Conservation (phyloP, 2,797 vertebrate species). For the Pantherophis alleghaniensis region DNA sequence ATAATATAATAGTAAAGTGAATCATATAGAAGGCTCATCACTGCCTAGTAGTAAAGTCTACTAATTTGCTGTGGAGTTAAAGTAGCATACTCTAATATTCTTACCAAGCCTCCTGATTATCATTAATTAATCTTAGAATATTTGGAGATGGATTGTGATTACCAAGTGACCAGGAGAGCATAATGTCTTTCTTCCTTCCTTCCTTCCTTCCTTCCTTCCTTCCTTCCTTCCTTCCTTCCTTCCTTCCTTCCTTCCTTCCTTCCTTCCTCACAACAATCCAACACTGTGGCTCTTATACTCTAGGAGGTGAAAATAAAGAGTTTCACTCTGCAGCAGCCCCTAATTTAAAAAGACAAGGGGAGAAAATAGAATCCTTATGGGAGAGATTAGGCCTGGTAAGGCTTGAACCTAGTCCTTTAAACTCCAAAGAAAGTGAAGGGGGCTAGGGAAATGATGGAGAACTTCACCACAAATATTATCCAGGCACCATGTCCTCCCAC, state of each 20-base stretch:
- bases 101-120: neutral
- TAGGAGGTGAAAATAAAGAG: neutral
- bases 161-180: neutral
- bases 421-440: neutral
- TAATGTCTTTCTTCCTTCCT: neutral
- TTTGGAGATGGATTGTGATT: neutral
- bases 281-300: neutral
- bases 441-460: neutral
- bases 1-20: neutral
- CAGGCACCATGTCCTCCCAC: neutral
- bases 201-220: no score
- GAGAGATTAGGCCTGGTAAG: neutral
- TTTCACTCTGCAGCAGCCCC: neutral
- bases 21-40: neutral
- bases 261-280: neutral
- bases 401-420: neutral
- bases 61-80: neutral
- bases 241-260: neutral
- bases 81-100: neutral
- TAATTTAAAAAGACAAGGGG: neutral
- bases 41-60: neutral
- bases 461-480: neutral
- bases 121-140: neutral
- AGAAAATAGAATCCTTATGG: neutral
- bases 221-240: neutral